Percentiles rank a stretch among this genome's conserved stretches.
phyloP scores from a whole-genome alignment of 2,113 vertebrate genomes.

The Toxotes chatareus region DNA sequence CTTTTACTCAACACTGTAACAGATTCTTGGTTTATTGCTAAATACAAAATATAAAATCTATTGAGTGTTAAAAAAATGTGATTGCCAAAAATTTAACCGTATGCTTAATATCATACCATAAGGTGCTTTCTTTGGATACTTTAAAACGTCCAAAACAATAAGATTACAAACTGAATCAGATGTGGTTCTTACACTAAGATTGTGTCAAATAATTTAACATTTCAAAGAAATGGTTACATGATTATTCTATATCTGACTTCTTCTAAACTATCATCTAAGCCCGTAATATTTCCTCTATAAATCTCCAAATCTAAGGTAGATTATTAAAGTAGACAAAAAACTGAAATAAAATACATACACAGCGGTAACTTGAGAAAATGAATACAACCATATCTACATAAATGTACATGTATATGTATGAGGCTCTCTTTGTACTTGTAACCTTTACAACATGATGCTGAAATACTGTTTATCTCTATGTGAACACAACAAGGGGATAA shows the following conservation, averaged over 20 bases:
- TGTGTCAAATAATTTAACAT: background rate
- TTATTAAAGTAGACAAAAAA: background rate
- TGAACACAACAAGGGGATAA: background rate
- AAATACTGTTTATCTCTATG: background rate
- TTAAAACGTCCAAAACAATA: background rate
- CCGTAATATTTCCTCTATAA: slow-evolving; percentile 1
- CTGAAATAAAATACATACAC: slow-evolving; percentile 1
- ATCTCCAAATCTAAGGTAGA: background rate
- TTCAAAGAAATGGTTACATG: background rate
- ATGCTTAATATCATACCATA: slow-evolving; percentile 36
- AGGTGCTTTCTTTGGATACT: slow-evolving; percentile 62
- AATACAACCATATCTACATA: slow-evolving; percentile 34
- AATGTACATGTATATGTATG: slow-evolving; percentile 17
- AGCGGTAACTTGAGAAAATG: background rate
- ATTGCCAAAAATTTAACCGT: slow-evolving; percentile 7
- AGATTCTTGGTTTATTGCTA: background rate
- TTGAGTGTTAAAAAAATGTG: background rate
- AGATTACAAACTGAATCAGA: background rate
- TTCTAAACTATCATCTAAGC: background rate
- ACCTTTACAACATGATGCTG: slow-evolving; percentile 18
- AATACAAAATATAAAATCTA: slow-evolving; percentile 7
- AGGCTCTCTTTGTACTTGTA: slow-evolving; percentile 17
- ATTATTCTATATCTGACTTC: background rate
- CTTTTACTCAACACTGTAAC: slow-evolving; percentile 1
- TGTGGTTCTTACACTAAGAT: slow-evolving; percentile 10